Percentiles rank a stretch among this genome's conserved stretches.
Evolutionary conservation across 1,140 invertebrate species (phyloP).

Genomic region (Drosophila seguyi): DNA sequence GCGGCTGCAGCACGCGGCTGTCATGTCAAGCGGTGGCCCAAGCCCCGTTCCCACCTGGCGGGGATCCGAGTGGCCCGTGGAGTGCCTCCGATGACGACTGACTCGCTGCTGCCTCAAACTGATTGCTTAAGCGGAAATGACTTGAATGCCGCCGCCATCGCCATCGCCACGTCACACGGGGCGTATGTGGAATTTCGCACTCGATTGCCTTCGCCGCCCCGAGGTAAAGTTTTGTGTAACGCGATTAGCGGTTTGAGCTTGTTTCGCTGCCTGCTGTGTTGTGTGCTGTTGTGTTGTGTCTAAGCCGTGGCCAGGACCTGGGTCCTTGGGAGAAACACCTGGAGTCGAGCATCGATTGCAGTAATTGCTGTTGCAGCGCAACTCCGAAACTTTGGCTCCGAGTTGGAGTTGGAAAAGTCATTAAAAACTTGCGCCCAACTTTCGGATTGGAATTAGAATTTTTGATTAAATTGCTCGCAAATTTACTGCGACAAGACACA

Average conservation of each 20-base stretch:
- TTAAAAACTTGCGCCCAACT: slow-evolving; percentile 77
- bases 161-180: slow-evolving; percentile 65
- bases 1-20: slow-evolving; percentile 60
- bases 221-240: slow-evolving; percentile 76
- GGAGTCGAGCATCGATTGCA: slow-evolving; percentile 39
- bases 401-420: slow-evolving; percentile 76
- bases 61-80: slow-evolving; percentile 10
- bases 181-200: slow-evolving; percentile 81
- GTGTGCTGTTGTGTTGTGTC: slow-evolving; percentile 56
- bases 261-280: slow-evolving; percentile 65
- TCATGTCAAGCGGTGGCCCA: slow-evolving; percentile 61
- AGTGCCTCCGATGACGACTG: slow-evolving; percentile 33
- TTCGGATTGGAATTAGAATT: slow-evolving; percentile 68
- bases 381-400: slow-evolving; percentile 44
- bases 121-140: slow-evolving; percentile 82
- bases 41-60: slow-evolving; percentile 20
- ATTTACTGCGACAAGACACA: slow-evolving; percentile 32
- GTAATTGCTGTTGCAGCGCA: slow-evolving; percentile 63
- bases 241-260: slow-evolving; percentile 77
- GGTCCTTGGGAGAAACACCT: slow-evolving; percentile 21
- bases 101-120: slow-evolving; percentile 54
- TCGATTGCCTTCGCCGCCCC: slow-evolving; percentile 60
- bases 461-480: slow-evolving; percentile 76
- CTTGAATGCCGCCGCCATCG: slow-evolving; percentile 71
- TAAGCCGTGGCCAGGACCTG: slow-evolving; percentile 35